These are phyloP conservation scores for Conistra vaccinii DNA, from an alignment of 2,888 invertebrate species.

Conservation along the genomic window DNA sequence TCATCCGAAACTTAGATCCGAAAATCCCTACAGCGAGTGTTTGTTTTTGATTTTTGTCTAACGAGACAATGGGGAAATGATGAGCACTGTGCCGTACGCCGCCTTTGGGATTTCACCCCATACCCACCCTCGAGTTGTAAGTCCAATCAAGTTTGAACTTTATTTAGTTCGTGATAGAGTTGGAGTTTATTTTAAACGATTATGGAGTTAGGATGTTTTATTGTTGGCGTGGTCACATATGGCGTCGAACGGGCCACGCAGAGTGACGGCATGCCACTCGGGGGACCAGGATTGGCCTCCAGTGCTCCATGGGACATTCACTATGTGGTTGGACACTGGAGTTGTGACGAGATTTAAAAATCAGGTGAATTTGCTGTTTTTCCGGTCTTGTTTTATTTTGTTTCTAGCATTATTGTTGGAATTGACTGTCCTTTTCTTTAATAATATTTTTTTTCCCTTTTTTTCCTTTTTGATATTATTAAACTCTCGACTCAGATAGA, in stretches of 20 bases:
- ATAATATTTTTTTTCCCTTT: not conserved
- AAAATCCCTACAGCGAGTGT: slow-evolving; percentile 87
- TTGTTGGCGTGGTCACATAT: slow-evolving; percentile 81
- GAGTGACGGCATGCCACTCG: slow-evolving; percentile 88
- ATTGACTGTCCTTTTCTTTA: not conserved
- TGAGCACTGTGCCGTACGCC: slow-evolving; percentile 87
- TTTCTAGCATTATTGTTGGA: not conserved
- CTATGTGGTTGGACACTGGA: slow-evolving; percentile 80
- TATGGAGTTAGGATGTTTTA: slow-evolving; percentile 76
- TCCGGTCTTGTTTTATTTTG: slow-evolving; percentile 5
- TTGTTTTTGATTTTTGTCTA: slow-evolving; percentile 91
- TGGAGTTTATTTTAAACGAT: slow-evolving; percentile 70
- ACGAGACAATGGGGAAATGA: slow-evolving; percentile 91
- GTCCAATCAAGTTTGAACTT: slow-evolving; percentile 76
- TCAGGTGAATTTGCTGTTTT: slow-evolving; percentile 55
- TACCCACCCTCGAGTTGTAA: slow-evolving; percentile 76
- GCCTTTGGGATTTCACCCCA: slow-evolving; percentile 89
- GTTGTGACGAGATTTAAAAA: slow-evolving; percentile 77
- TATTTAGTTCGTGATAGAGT: slow-evolving; percentile 73
- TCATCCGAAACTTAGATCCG: slow-evolving; percentile 86
- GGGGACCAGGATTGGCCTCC: slow-evolving; percentile 87
- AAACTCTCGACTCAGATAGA: too few relatives aligned
- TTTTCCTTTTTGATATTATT: not conserved
- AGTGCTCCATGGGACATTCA: slow-evolving; percentile 80
- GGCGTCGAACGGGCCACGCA: slow-evolving; percentile 89